Conservation (phyloP, 1,140 invertebrate genomes). For the Physella acuta region DNA sequence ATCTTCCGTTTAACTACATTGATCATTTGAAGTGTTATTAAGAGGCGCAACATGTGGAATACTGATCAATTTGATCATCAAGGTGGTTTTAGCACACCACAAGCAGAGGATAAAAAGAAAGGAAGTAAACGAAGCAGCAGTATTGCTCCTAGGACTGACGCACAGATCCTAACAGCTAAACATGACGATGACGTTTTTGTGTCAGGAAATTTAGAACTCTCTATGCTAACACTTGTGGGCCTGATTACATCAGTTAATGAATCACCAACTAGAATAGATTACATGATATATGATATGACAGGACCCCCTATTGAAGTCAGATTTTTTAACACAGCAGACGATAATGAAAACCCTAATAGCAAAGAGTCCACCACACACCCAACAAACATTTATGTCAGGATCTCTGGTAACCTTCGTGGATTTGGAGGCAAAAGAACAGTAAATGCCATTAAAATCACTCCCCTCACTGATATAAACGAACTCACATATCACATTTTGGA, state of each 20-base stretch:
- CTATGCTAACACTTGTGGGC: constrained; percentile 54
- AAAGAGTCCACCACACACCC: constrained; percentile 57
- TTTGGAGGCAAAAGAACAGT: constrained; percentile 69
- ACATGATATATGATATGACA: constrained; percentile 57
- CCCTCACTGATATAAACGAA: constrained; percentile 69
- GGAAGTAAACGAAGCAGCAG: constrained; percentile 37
- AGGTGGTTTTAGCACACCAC: constrained; percentile 49
- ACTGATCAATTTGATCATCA: constrained; percentile 29
- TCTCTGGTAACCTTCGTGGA: constrained; percentile 69
- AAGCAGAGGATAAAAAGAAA: constrained; percentile 40
- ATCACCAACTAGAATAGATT: constrained; percentile 49
- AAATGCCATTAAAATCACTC: constrained; percentile 70
- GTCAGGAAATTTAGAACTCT: constrained; percentile 47
- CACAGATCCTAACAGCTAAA: constrained; percentile 46
- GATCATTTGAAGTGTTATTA: too few relatives aligned
- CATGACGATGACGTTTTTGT: constrained; percentile 51
- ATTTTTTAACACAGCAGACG: constrained; percentile 58
- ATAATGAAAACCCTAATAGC: constrained; percentile 42
- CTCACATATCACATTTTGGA: constrained; percentile 72
- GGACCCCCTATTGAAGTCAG: constrained; percentile 53
- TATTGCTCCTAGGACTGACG: constrained; percentile 48
- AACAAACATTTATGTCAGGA: constrained; percentile 71
- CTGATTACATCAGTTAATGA: constrained; percentile 53
- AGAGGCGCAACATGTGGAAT: too few relatives aligned
- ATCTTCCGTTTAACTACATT: too few relatives aligned